These are phyloP conservation scores for Adelges cooleyi DNA, from an alignment of 1,140 invertebrate genomes.

Conservation along the genomic window DNA sequence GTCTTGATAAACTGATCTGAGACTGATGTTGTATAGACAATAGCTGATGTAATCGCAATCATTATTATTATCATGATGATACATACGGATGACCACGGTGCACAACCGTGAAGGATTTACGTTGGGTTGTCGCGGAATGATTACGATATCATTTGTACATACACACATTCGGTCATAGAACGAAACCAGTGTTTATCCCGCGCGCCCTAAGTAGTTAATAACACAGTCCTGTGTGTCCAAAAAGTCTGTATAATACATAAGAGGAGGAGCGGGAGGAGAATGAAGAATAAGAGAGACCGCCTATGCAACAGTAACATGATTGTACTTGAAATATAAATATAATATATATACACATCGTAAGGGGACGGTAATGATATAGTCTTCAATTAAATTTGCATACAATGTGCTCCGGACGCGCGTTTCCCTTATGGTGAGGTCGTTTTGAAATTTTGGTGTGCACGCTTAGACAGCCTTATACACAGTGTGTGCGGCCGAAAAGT, in stretches of 20 bases:
- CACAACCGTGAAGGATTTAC: conserved; percentile 9
- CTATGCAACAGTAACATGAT: no score
- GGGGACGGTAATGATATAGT: no score
- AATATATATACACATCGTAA: no score
- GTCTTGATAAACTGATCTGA: no score
- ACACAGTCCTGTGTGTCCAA: conserved; percentile 9
- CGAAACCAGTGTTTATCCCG: conserved; percentile 25
- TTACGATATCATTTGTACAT: not conserved
- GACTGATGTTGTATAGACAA: no score
- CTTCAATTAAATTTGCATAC: conserved; percentile 26
- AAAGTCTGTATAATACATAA: not conserved
- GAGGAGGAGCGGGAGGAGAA: not conserved
- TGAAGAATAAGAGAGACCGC: no score
- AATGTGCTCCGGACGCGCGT: not conserved
- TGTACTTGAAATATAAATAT: no score
- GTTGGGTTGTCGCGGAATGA: conserved; percentile 6
- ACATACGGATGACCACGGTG: not conserved
- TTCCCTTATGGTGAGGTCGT: not conserved
- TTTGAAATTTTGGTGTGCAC: not conserved
- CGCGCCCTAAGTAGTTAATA: conserved; percentile 27
- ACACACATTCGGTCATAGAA: not conserved
- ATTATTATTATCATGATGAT: not conserved
- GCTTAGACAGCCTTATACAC: no score
- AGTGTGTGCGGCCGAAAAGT: not conserved
- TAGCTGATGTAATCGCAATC: conserved; percentile 13